Evolutionary conservation across 2,113 vertebrate genomes (phyloP).

Genomic region (Elachura formosa): DNA sequence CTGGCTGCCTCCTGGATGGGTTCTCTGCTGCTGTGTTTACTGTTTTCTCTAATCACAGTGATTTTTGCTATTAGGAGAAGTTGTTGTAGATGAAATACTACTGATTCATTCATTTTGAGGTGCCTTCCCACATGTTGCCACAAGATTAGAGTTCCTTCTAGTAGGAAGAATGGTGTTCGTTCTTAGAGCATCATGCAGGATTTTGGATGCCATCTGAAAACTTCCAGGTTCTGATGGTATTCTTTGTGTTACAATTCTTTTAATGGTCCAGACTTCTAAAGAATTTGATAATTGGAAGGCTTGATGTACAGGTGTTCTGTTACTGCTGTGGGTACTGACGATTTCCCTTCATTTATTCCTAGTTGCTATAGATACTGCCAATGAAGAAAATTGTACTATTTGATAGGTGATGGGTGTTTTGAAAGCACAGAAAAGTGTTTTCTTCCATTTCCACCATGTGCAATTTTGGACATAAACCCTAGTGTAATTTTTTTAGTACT

Average conservation of each 20-base stretch:
- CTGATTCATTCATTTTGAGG: not conserved
- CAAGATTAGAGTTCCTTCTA: not conserved
- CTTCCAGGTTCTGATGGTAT: not conserved
- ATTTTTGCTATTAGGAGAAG: not conserved
- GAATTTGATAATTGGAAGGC: not conserved
- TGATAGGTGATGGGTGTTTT: not conserved
- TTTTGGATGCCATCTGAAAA: not conserved
- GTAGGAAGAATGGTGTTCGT: not conserved
- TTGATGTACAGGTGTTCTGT: not conserved
- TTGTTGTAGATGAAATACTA: not conserved
- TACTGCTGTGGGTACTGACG: not conserved
- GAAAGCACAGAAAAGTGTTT: not conserved
- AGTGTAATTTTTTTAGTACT: not conserved
- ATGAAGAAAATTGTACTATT: not conserved
- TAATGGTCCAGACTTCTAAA: not conserved
- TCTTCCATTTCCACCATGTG: not conserved
- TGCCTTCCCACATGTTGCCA: not conserved
- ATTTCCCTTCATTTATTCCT: not conserved
- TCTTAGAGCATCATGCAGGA: not conserved
- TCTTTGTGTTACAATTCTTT: not conserved
- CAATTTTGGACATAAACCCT: not conserved
- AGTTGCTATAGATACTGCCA: constrained; percentile 22
- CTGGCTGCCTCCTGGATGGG: not conserved
- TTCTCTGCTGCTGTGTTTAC: not conserved
- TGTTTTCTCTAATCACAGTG: not conserved